Evolutionary conservation across 2,113 vertebrate genomes (phyloP), one percentile per base, ranked within the genome.

Genomic region (Leucopternis melanops): DNA sequence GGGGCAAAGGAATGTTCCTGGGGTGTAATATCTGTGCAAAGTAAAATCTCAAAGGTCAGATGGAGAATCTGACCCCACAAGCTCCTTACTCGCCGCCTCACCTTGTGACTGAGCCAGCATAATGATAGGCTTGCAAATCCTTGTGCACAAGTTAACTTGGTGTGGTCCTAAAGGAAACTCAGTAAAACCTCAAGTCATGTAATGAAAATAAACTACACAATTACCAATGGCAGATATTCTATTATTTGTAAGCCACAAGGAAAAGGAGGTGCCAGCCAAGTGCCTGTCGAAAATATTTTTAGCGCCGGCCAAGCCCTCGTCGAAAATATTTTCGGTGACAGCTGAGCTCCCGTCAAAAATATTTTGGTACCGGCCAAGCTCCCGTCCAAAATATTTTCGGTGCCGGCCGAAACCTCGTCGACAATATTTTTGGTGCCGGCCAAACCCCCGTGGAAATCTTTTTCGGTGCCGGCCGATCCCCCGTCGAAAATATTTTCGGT

Each of bases 121-220:
- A n/a, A 36, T 6, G 40, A 58, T 2, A 38, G 71, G 13, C 54
- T 21, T 87, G 42, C 4, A 10, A 94, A 94, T 31, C 38, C 75
- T 91, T 36, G 8, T 55, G 52, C 58, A 36, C 65, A 77, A 91
- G 49, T 73, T 69, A 84, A 91, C 47, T 34, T 58, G 38, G 38
- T 75, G 61, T 90, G 42, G 10, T 92, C 26, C 62, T 71, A 52
- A 92, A 84, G 50, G 50, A 93, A 94, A 88, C 45, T 69, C 74
- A 79, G 69, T 73, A 88, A 93, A 95, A 84, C 34, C 45, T 92
- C 52, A 61, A 67, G 38, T 42, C 9, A 1, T 69, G 44, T 83
- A 90, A 95, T 73, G 84, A 92, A 95, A 96, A 96, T 54, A 92
- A 95, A 72, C 86, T 59, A 49, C 45, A 66, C 11, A 45, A 42